Evolutionary conservation across 2,888 invertebrate genomes (phyloP).

Genomic region (Troides helena): DNA sequence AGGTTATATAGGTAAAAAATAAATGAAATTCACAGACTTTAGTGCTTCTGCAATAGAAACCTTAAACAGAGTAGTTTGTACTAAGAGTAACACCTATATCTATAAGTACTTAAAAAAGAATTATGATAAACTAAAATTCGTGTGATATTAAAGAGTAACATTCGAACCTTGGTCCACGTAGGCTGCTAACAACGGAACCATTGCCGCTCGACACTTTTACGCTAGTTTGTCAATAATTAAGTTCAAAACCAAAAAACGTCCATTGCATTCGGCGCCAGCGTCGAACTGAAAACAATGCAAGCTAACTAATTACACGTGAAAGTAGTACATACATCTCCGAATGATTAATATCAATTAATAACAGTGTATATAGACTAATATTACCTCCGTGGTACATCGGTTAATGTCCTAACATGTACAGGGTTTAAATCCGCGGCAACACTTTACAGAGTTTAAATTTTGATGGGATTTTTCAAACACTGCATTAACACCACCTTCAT

Average conservation of each 20-base stretch:
- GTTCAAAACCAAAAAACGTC: slow-evolving; percentile 74
- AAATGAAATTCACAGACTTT: no score
- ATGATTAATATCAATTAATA: slow-evolving; percentile 22
- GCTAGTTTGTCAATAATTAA: slow-evolving; percentile 74
- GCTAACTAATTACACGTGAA: slow-evolving; percentile 29
- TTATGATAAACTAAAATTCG: not conserved
- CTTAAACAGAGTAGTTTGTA: no score
- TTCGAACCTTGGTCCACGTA: slow-evolving; percentile 43
- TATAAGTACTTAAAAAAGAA: not conserved
- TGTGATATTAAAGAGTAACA: not conserved
- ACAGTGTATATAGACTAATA: slow-evolving; percentile 19
- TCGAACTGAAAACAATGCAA: slow-evolving; percentile 43
- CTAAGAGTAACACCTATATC: no score
- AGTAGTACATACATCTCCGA: slow-evolving; percentile 14
- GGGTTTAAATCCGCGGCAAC: no score
- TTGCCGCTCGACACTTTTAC: slow-evolving; percentile 50
- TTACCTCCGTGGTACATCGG: not conserved
- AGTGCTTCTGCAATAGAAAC: no score
- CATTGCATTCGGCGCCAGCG: slow-evolving; percentile 57
- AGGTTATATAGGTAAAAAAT: no score
- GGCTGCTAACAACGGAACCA: slow-evolving; percentile 27
- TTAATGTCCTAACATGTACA: not conserved
- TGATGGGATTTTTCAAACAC: no score
- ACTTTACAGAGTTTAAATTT: no score
- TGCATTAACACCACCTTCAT: no score